Evolutionary conservation across 30 jellyfish, hydroid and myxozoan species (phyloP).

Genomic region (Hydractinia echinata): DNA sequence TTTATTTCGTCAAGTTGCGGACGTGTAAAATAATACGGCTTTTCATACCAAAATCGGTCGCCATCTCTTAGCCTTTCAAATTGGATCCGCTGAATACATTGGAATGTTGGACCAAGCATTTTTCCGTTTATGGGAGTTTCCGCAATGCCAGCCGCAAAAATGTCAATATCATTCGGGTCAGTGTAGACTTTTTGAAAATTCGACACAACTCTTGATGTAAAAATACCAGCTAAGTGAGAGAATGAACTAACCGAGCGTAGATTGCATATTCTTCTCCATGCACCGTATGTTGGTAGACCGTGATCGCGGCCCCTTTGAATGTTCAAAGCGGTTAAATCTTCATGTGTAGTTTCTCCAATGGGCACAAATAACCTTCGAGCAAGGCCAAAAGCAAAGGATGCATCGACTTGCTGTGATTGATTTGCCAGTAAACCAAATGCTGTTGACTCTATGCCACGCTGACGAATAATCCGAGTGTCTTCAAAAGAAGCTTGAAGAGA

Average conservation of each 20-base stretch:
- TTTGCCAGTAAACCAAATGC: slow-evolving; percentile 66
- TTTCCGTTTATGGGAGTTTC: slow-evolving; percentile 11
- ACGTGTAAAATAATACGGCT: slow-evolving; percentile 24
- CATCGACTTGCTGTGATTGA: slow-evolving; percentile 46
- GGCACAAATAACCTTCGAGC: slow-evolving; percentile 32
- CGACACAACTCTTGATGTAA: neutral
- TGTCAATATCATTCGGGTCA: slow-evolving; percentile 27
- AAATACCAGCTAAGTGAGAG: neutral
- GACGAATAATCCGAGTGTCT: slow-evolving; percentile 44
- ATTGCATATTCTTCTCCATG: slow-evolving; percentile 24
- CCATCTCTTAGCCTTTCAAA: slow-evolving; percentile 40
- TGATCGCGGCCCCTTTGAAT: slow-evolving; percentile 96
- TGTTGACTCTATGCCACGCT: slow-evolving; percentile 74
- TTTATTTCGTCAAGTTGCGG: slow-evolving; percentile 22
- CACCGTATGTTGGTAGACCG: slow-evolving; percentile 77
- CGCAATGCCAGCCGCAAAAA: slow-evolving; percentile 32
- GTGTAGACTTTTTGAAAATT: neutral
- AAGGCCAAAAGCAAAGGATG: slow-evolving; percentile 25
- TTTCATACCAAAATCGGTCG: neutral
- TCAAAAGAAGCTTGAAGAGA: slow-evolving; percentile 28
- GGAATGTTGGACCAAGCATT: slow-evolving; percentile 19
- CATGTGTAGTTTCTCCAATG: slow-evolving; percentile 42
- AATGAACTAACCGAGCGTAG: neutral
- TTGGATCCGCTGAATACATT: slow-evolving; percentile 24
- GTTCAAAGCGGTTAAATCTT: slow-evolving; percentile 71